Evolutionary conservation across 2,797 vertebrate genomes (phyloP).

Genomic region (Galaxias olidus): DNA sequence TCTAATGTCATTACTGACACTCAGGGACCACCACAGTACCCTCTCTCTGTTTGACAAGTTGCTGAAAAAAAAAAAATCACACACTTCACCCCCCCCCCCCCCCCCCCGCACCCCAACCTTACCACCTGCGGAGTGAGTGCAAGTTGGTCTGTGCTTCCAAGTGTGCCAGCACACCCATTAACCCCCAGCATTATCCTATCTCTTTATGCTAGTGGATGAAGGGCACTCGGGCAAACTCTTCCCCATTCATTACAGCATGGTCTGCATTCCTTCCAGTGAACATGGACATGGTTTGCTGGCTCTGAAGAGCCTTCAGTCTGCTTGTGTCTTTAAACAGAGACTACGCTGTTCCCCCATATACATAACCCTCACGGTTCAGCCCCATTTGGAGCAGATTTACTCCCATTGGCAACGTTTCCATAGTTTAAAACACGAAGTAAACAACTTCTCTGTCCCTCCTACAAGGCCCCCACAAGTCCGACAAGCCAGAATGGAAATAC

Average conservation of each 20-base stretch:
- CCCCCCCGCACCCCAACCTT: no score
- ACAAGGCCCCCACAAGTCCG: slow-evolving; percentile 22
- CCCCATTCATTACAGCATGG: slow-evolving; percentile 52
- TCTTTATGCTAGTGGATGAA: slow-evolving; percentile 56
- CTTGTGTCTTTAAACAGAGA: slow-evolving; percentile 53
- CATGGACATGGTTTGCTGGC: slow-evolving; percentile 55
- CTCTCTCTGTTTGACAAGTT: slow-evolving; percentile 36
- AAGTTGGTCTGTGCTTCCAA: slow-evolving; percentile 50
- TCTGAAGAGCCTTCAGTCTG: slow-evolving; percentile 52
- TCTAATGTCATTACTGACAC: slow-evolving; percentile 60
- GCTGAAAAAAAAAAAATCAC: not conserved
- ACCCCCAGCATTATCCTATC: slow-evolving; percentile 51
- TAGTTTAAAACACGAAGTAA: slow-evolving; percentile 46
- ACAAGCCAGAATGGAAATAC: slow-evolving; percentile 42
- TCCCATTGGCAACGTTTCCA: slow-evolving; percentile 29
- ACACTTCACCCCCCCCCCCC: slow-evolving; percentile 1
- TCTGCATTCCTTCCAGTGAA: slow-evolving; percentile 60
- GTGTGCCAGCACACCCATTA: slow-evolving; percentile 70
- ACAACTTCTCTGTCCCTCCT: slow-evolving; percentile 32
- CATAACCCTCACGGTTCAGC: slow-evolving; percentile 40
- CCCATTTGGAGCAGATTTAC: slow-evolving; percentile 36
- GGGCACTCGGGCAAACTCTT: slow-evolving; percentile 62
- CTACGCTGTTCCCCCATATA: slow-evolving; percentile 46
- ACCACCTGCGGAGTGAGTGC: slow-evolving; percentile 63
- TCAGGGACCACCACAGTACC: slow-evolving; percentile 54